Conservation (phyloP, 2,888 invertebrate species). For the Oithona nana region DNA sequence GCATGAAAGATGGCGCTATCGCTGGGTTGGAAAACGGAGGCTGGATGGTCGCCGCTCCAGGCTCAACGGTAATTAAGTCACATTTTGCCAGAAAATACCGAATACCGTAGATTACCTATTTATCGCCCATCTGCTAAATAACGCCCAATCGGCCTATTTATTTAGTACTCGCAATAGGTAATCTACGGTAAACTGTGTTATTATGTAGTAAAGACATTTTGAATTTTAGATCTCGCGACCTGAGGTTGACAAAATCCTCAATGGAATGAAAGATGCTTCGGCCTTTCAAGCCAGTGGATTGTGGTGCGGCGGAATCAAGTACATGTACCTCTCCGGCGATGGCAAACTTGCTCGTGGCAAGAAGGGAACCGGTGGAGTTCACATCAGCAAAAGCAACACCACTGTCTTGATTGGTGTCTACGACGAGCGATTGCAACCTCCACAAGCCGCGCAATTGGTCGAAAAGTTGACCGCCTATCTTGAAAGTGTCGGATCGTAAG, state of each 20-base stretch:
- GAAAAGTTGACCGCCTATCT: constrained; percentile 8
- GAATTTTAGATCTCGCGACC: neutral
- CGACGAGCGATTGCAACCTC: constrained; percentile 1
- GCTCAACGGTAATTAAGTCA: neutral
- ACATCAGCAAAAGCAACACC: constrained; percentile 6
- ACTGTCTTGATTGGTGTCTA: constrained; percentile 7
- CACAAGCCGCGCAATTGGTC: neutral
- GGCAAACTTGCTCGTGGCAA: neutral
- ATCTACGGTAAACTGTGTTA: too few species aligned
- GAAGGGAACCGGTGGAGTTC: neutral
- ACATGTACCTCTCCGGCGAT: constrained; percentile 5
- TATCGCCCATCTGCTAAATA: too few species aligned
- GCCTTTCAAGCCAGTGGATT: neutral
- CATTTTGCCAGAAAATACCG: neutral
- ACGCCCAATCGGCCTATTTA: too few species aligned
- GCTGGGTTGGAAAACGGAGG: neutral
- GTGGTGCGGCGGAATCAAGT: neutral
- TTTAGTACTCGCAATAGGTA: too few species aligned
- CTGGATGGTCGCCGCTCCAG: neutral
- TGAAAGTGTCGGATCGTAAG: neutral
- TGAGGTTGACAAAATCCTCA: neutral
- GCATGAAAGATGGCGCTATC: constrained; percentile 1
- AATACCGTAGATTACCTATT: too few species aligned
- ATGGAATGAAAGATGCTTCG: neutral
- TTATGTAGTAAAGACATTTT: too few species aligned